Evolutionary conservation across 2,888 invertebrate species (phyloP), one percentile per base, ranked within the genome.

Genomic region (Agrypnus murinus): DNA sequence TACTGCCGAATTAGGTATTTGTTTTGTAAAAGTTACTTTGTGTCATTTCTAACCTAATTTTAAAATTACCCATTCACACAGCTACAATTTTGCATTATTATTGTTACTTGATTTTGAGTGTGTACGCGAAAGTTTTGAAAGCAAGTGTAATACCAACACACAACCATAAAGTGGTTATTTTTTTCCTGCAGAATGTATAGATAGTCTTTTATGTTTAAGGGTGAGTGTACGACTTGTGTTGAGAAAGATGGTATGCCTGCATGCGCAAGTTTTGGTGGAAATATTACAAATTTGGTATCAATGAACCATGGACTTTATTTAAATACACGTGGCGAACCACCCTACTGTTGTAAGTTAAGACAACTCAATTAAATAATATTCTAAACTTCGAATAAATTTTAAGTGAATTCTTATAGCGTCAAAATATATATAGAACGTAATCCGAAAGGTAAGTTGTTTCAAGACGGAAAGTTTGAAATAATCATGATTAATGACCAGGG

Each of bases 331-430:
- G 77, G 74, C 17, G 79, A 79, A 53, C 73, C 73, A 31, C 84
- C 85, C 5, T 85, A 77, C 72, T 85, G 85, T 72, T 75, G 85
- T 85, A 77, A 82, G 82, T 79, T 60, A 38, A 38, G n/a, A n/a
- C n/a, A n/a, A 38, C 1, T 38, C 10, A 38, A n/a, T 8, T 38
- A n/a, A 38, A 38, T n/a, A 38, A 38, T 10, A 38, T n/a, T 12
- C 7, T 38, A 38, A n/a, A 38, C 2, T n/a, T n/a, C 7, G 2
- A 17, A 9, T 48, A 32, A n/a, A 8, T 75, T 77, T 58, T 48
- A 25, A 80, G 80, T 78, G 68, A 69, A 77, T 12, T 53, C 75
- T n/a, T 80, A 80, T 58, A 60, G 71, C 19, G 70, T 79, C 5
- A 74, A 69, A 59, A 72, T 80, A 12, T 67, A 72, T 1, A 64